Evolutionary conservation across 2,797 vertebrate genomes (phyloP).

Genomic region (Lepus townsendii): DNA sequence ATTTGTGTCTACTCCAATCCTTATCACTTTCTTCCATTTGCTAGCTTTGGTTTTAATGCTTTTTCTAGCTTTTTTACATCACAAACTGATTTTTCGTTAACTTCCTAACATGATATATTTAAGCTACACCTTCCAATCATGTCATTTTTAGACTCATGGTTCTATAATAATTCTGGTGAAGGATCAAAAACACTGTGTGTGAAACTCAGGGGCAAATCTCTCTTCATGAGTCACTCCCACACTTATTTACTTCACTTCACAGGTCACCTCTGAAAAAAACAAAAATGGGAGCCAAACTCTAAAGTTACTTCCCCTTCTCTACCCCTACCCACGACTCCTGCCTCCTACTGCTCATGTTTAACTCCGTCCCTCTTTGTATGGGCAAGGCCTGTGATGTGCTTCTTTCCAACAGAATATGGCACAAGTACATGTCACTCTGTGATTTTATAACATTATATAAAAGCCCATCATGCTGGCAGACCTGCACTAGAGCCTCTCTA

Average conservation of each 20-base stretch:
- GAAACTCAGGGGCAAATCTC: not conserved
- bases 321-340: not conserved
- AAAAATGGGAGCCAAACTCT: not conserved
- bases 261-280: not conserved
- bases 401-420: not conserved
- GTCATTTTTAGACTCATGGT: not conserved
- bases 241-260: not conserved
- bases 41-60: constrained; percentile 1
- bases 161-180: not conserved
- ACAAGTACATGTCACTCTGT: not conserved
- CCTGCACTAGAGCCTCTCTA: not conserved
- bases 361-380: too few species aligned
- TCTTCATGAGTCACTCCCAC: not conserved
- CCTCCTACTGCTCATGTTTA: not conserved
- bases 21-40: not conserved
- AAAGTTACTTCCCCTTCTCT: not conserved
- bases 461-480: not conserved
- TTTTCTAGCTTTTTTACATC: not conserved
- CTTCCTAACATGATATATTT: not conserved
- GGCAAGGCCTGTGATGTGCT: not conserved
- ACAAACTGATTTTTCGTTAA: not conserved
- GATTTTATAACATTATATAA: not conserved
- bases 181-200: not conserved
- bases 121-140: not conserved
- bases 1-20: not conserved